These are phyloP conservation scores for Labroides dimidiatus DNA, from an alignment of 2,797 vertebrate species.

Conservation along the genomic window DNA sequence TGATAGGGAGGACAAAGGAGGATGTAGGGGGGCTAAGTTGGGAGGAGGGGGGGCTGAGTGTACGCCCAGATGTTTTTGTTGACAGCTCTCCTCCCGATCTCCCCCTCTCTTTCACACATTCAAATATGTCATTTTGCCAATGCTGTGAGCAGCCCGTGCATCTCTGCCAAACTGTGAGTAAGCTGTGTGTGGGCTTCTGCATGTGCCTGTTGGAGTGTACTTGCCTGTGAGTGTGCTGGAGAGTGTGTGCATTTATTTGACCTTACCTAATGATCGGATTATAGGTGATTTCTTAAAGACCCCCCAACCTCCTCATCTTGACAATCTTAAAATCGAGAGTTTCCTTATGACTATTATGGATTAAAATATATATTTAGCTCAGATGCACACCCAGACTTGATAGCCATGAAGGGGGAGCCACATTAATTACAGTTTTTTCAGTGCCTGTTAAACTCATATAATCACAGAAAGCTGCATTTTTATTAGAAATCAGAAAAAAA, in stretches of 20 bases:
- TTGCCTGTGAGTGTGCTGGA: slow-evolving; percentile 39
- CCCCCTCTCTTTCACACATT: slow-evolving; percentile 49
- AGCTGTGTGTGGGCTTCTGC: slow-evolving; percentile 38
- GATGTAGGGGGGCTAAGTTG: slow-evolving; percentile 62
- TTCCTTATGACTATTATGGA: not conserved
- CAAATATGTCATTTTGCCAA: slow-evolving; percentile 61
- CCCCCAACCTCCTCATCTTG: slow-evolving; percentile 14
- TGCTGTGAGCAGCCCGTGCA: slow-evolving; percentile 52
- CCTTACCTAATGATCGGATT: slow-evolving; percentile 65
- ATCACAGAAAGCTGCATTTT: not conserved
- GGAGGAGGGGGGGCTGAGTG: slow-evolving; percentile 67
- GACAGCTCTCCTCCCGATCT: slow-evolving; percentile 34
- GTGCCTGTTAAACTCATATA: not conserved
- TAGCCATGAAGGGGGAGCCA: not conserved
- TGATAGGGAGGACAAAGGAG: slow-evolving; percentile 51
- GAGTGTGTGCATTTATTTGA: slow-evolving; percentile 51
- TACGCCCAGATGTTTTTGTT: slow-evolving; percentile 80
- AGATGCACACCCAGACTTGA: not conserved
- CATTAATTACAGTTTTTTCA: not conserved
- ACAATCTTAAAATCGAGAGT: not conserved
- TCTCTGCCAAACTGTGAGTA: slow-evolving; percentile 63
- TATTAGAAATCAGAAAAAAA: not conserved
- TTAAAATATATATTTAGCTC: no score
- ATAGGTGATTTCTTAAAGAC: slow-evolving; percentile 58
- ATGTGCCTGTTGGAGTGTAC: slow-evolving; percentile 15